These are phyloP conservation scores for Tachysurus vachellii DNA, from an alignment of 2,113 vertebrate genomes.

Conservation along the genomic window DNA sequence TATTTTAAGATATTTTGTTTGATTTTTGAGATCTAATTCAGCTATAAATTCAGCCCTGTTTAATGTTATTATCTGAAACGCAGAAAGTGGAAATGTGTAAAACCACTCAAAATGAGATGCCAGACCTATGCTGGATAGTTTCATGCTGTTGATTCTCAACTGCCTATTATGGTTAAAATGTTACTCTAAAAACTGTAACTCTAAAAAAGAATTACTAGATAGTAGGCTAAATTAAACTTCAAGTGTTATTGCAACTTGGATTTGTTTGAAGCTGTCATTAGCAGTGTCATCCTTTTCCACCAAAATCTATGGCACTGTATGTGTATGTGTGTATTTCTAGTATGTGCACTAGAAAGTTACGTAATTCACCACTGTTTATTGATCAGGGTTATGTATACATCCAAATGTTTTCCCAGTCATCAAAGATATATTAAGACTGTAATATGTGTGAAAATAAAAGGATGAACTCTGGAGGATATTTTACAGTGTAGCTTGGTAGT, in stretches of 20 bases:
- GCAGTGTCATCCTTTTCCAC: neutral
- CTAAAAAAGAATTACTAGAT: neutral
- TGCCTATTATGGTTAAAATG: neutral
- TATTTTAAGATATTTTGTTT: neutral
- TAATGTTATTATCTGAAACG: neutral
- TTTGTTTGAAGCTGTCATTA: neutral
- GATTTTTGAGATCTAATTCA: neutral
- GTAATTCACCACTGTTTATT: neutral
- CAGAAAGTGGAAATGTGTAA: neutral
- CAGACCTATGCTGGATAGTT: neutral
- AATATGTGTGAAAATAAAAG: neutral
- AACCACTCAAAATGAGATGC: neutral
- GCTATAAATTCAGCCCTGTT: neutral
- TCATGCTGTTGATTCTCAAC: neutral
- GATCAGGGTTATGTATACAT: neutral
- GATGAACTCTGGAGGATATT: neutral
- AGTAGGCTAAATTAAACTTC: neutral
- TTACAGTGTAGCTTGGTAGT: conserved; percentile 81
- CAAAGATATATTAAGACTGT: neutral
- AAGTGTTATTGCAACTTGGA: neutral
- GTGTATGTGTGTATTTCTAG: too few species aligned
- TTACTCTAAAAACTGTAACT: neutral
- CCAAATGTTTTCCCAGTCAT: neutral
- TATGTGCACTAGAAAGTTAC: neutral
- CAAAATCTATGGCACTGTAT: neutral